A percentile compares a stretch with the other conserved stretches of the same genome.
phyloP scores from a whole-genome alignment of 92 coral and sea anemone genomes.

The Epizoanthus scotinus region DNA sequence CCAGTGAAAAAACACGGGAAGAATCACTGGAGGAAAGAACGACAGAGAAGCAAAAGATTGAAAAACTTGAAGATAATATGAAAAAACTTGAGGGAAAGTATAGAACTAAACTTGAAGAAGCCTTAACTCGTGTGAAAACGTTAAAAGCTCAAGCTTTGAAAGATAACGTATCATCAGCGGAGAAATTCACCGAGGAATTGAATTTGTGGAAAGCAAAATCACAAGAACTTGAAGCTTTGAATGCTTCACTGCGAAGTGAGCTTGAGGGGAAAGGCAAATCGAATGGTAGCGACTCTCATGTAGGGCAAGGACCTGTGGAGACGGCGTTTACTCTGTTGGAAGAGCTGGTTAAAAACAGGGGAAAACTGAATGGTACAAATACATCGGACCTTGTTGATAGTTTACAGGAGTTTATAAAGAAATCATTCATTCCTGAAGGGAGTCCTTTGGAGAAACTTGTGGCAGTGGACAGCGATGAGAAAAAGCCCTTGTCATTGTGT shows the following conservation, averaged over 20 bases:
- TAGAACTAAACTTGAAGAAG: constrained; percentile 58
- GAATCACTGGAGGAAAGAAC: constrained; percentile 49
- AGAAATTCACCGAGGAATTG: constrained; percentile 33
- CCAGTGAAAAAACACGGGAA: constrained; percentile 52
- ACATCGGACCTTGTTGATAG: constrained; percentile 31
- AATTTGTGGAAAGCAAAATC: constrained; percentile 27
- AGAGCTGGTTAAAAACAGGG: constrained; percentile 31
- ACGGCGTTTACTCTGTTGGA: constrained; percentile 22
- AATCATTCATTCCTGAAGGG: constrained; percentile 26
- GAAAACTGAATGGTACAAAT: constrained; percentile 25
- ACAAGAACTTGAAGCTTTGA: constrained; percentile 23
- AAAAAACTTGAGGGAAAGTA: constrained; percentile 61
- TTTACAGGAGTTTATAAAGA: constrained; percentile 33
- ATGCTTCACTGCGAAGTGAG: constrained; percentile 23
- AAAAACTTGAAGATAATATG: constrained; percentile 61
- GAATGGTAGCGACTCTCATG: background rate
- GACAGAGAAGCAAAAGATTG: constrained; percentile 42
- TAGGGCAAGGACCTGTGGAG: constrained; percentile 21
- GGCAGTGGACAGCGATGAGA: background rate
- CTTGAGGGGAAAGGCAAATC: constrained; percentile 16
- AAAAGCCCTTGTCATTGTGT: background rate
- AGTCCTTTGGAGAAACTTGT: background rate
- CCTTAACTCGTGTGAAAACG: constrained; percentile 47
- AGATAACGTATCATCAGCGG: constrained; percentile 26
- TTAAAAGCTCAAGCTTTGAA: constrained; percentile 39